Evolutionary conservation across 2,888 invertebrate species (phyloP).

Genomic region (Troides oblongomaculatus): DNA sequence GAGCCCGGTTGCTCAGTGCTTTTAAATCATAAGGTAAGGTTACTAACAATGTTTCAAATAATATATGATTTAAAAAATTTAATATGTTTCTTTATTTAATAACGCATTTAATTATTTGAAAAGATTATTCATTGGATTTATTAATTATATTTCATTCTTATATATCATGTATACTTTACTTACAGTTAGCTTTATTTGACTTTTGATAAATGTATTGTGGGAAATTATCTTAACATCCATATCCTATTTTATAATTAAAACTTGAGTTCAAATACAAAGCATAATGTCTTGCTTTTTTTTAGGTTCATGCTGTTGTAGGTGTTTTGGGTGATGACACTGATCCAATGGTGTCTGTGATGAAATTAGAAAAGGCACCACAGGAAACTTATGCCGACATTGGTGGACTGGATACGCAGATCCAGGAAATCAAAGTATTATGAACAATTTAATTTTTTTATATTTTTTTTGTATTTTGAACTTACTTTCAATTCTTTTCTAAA

Average conservation of each 20-base stretch:
- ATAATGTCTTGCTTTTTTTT: neutral
- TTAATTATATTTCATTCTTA: too few relatives aligned
- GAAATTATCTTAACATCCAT: too few relatives aligned
- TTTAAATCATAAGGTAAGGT: slow-evolving; percentile 93
- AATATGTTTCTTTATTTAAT: neutral
- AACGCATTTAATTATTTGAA: too few relatives aligned
- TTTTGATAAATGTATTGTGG: too few relatives aligned
- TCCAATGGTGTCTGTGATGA: slow-evolving; percentile 99
- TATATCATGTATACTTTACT: neutral
- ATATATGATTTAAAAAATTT: neutral
- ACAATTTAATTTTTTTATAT: neutral
- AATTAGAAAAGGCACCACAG: slow-evolving; percentile 99
- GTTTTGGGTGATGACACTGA: slow-evolving; percentile 99
- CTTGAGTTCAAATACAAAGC: too few relatives aligned
- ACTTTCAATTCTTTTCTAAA: too few relatives aligned
- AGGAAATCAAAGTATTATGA: slow-evolving; percentile 70
- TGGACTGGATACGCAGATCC: slow-evolving; percentile 97
- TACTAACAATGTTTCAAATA: neutral
- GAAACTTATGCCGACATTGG: slow-evolving; percentile 99
- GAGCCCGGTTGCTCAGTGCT: slow-evolving; percentile 99
- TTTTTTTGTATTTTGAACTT: neutral
- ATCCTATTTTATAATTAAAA: too few relatives aligned
- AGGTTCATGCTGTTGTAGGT: slow-evolving; percentile 99
- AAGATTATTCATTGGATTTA: too few relatives aligned
- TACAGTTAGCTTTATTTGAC: too few relatives aligned